Base-by-base conservation (phyloP, 2,888 invertebrate genomes). In the Tipula helvola region DNA sequence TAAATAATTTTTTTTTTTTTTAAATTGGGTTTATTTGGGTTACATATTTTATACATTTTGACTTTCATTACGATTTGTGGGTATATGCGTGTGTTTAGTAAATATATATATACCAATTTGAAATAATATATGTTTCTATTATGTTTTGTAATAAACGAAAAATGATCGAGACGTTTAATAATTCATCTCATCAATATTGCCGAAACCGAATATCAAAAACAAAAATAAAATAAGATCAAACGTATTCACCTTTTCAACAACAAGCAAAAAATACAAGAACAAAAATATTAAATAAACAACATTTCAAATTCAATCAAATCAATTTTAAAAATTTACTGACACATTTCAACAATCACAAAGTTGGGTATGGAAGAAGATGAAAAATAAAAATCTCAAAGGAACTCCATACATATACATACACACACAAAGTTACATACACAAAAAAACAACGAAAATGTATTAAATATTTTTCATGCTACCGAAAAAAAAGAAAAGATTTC, bases 241-340 rank as follows among this genome's bases (percentile, higher is more conserved):
- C 71, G 28, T 71, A 71, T 71, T 71, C 71, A 71, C 71, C 71
- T 71, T 71, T 71, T 71, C 71, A 71, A 28, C 71, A 71, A 71
- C 28, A 10, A 71, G 71, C 71, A 71, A 71, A 71, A 71, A 71
- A 52, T 10, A 52, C n/a, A 71, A 71, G 0, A 71, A 28, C 28
- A 52, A 28, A 71, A 57, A 71, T 28, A 71, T 71, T 71, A 71
- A 71, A 71, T 71, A 71, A 71, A 71, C 71, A 71, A 71, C 71
- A 71, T 71, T 71, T 71, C 71, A 28, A 71, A 71, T 71, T 71
- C 71, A 71, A 71, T 71, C 71, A 71, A 71, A 71, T 71, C 71
- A 71, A 71, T 71, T 71, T 71, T 71, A 71, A 71, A 71, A 71
- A 71, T 71, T 71, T 71, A 71, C 71, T 71, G 71, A 71, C 71